phyloP scores from a whole-genome alignment of 1,140 invertebrate genomes.

The Mizuhopecten yessoensis region DNA sequence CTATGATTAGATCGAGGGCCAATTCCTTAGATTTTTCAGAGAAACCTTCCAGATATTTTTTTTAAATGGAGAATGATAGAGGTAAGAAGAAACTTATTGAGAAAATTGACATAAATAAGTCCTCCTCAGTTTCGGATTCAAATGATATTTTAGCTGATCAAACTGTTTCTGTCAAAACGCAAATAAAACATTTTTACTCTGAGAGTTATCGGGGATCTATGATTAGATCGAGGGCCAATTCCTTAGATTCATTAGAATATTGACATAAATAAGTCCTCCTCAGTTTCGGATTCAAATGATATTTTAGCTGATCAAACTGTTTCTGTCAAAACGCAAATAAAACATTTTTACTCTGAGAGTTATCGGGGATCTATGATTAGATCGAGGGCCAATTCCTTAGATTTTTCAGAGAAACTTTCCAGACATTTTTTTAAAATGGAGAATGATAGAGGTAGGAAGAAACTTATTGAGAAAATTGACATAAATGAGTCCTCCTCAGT shows the following conservation, averaged over 20 bases:
- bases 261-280: slow-evolving; percentile 22
- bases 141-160: slow-evolving; percentile 59
- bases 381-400: slow-evolving; percentile 56
- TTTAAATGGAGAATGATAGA: slow-evolving; percentile 56
- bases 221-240: too few species aligned
- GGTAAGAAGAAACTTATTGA: slow-evolving; percentile 56
- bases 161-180: too few species aligned
- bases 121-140: background rate
- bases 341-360: too few species aligned
- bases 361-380: too few species aligned
- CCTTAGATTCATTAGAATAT: slow-evolving; percentile 59
- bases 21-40: slow-evolving; percentile 62
- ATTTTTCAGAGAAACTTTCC: slow-evolving; percentile 61
- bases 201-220: too few species aligned
- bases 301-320: slow-evolving; percentile 60
- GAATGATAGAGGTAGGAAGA: slow-evolving; percentile 50
- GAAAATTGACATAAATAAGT: slow-evolving; percentile 48
- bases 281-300: slow-evolving; percentile 26
- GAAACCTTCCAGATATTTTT: slow-evolving; percentile 61
- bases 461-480: slow-evolving; percentile 55
- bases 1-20: too few species aligned
- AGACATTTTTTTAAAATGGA: slow-evolving; percentile 62
- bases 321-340: too few species aligned
- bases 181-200: too few species aligned
- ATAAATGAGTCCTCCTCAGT: slow-evolving; percentile 34